These are phyloP conservation scores for Pipistrellus pipistrellus DNA, from an alignment of 2,797 vertebrate genomes.

Conservation along the genomic window DNA sequence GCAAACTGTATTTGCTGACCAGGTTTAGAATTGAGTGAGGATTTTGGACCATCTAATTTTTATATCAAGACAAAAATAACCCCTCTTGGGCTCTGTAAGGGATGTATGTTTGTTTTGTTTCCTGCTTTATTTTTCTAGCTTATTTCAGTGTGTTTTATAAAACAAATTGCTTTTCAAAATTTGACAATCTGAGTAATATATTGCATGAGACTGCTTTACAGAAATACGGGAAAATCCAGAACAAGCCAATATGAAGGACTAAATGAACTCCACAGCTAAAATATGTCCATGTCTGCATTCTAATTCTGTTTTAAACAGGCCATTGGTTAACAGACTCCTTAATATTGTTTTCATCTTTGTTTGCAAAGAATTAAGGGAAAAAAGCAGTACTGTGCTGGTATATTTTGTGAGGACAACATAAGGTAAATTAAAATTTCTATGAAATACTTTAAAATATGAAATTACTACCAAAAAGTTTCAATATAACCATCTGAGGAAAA, in stretches of 20 bases:
- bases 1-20: conserved; percentile 69
- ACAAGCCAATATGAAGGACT: neutral
- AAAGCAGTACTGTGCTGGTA: neutral
- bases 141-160: conserved; percentile 36
- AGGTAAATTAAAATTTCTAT: conserved; percentile 44
- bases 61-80: conserved; percentile 2
- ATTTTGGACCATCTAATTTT: conserved; percentile 23
- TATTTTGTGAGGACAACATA: conserved; percentile 19
- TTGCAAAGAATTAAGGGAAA: conserved; percentile 1
- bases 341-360: conserved; percentile 22
- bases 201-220: neutral
- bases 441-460: conserved; percentile 57
- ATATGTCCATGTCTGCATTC: neutral
- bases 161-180: conserved; percentile 20
- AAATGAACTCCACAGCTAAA: neutral
- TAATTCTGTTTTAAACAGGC: conserved; percentile 24
- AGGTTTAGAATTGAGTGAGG: neutral
- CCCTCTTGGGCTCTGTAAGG: neutral
- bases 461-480: conserved; percentile 49
- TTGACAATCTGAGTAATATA: conserved; percentile 25
- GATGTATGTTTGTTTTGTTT: conserved; percentile 20
- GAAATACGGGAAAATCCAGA: neutral
- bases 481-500: conserved; percentile 17
- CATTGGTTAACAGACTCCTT: neutral
- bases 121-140: conserved; percentile 10